phyloP scores from a whole-genome alignment of 2,888 invertebrate genomes.

The Synergus umbraculus region DNA sequence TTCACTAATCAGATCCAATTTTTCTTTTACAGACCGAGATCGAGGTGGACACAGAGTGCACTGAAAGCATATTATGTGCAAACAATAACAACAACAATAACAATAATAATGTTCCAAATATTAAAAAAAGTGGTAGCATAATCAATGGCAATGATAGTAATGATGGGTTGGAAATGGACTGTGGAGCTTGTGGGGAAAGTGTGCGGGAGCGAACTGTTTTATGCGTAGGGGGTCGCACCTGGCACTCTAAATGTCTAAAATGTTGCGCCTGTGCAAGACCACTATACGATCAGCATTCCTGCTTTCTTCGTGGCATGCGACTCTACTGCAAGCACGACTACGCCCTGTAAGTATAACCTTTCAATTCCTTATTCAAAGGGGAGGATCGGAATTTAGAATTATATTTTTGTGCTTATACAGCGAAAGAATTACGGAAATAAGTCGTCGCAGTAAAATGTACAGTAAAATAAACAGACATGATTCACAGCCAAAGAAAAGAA shows the following conservation, averaged over 20 bases:
- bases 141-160: conserved; percentile 1
- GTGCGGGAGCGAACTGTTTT: conserved; percentile 73
- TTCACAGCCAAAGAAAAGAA: not conserved
- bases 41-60: conserved; percentile 5
- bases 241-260: conserved; percentile 94
- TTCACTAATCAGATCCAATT: not conserved
- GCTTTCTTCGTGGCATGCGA: conserved; percentile 93
- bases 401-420: not conserved
- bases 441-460: not conserved
- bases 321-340: conserved; percentile 97
- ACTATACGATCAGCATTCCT: conserved; percentile 93
- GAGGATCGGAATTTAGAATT: not conserved
- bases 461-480: not conserved
- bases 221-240: conserved; percentile 91
- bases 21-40: conserved; percentile 22
- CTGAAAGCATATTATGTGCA: not conserved
- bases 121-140: conserved; percentile 11
- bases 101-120: conserved; percentile 7
- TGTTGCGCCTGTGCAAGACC: conserved; percentile 94
- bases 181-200: conserved; percentile 74
- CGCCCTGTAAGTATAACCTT: conserved; percentile 87
- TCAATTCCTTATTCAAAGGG: not conserved
- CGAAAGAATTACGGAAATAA: not conserved
- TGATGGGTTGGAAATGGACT: conserved; percentile 64
- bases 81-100: conserved; percentile 21